Base-by-base conservation (phyloP, 2,797 vertebrate genomes). In the Todus mexicanus region DNA sequence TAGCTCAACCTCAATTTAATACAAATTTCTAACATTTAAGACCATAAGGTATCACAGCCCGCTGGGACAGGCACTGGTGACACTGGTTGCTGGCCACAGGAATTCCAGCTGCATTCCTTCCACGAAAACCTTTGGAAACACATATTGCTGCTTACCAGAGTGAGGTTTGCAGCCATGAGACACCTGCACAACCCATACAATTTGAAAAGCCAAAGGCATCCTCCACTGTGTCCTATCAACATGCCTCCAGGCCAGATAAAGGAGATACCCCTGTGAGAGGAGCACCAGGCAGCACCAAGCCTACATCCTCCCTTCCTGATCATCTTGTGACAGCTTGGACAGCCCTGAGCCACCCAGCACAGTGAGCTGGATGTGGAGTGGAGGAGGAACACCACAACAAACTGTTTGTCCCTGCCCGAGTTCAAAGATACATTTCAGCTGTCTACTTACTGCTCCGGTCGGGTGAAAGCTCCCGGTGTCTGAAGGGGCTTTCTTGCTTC, bases 401-500 rank as follows among this genome's bases (percentile, higher is more conserved):
- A 59, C 86, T 65, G n/a, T n/a, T 87, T 92, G 40, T 92, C 57
- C 57, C 75, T 75, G 84, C 81, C 75, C 53, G 57, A 74, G 84
- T 83, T 93, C 89, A 51, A 84, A 91, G 94, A 95, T 76, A 25
- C 89, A 87, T 94, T 95, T 96, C 94, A 95, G 90, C 94, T 95
- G 92, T 93, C 95, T 96, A 45, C 93, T 96, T 93, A 93, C 93
- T 68, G 89, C 92, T 95, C 76, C 94, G 61, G 76, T 56, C 29
- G 43, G 90, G 93, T 74, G 81, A 95, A 92, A 94, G 86, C 93
- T 93, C 65, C 27, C 0, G 1, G 69, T 47, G 90, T 95, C 96
- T 88, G 94, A 95, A 93, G 95, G 93, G 92, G 89, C 89, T 95
- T 95, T 96, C 89, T 91, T 95, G 90, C 94, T 95, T 87, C 95